These are phyloP conservation scores for Pomatostomus ruficeps DNA, from an alignment of 2,113 vertebrate species.

Conservation along the genomic window DNA sequence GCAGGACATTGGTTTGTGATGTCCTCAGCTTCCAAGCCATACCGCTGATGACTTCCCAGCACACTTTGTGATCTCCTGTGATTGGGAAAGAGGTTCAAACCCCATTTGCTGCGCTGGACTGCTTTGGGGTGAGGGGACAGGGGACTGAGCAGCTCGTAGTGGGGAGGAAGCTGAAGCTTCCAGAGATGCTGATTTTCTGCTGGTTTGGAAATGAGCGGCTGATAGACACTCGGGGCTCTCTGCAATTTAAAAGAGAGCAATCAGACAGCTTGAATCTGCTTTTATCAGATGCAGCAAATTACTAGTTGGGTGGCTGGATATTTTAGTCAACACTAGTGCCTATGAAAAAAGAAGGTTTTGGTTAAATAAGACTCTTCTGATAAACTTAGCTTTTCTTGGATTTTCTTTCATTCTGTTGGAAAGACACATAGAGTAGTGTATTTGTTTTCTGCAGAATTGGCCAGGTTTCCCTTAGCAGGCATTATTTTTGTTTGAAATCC, in stretches of 20 bases:
- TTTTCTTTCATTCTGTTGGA: not conserved
- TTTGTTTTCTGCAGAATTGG: not conserved
- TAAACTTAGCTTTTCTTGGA: slow-evolving; percentile 45
- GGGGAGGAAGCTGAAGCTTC: not conserved
- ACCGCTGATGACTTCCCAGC: not conserved
- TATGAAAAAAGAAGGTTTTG: slow-evolving; percentile 35
- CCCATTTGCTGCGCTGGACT: not conserved
- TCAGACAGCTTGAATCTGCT: slow-evolving; percentile 48
- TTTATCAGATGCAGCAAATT: slow-evolving; percentile 47
- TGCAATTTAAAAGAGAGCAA: slow-evolving; percentile 36
- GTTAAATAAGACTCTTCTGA: slow-evolving; percentile 40
- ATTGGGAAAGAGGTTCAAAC: not conserved
- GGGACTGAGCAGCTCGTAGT: not conserved
- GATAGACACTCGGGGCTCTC: slow-evolving; percentile 35
- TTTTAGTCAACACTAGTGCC: slow-evolving; percentile 42
- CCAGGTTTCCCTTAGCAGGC: not conserved
- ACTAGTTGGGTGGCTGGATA: slow-evolving; percentile 22
- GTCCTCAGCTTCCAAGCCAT: not conserved
- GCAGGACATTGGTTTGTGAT: not conserved
- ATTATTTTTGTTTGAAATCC: not conserved
- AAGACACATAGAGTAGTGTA: not conserved
- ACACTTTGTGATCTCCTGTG: not conserved
- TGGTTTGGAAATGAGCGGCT: slow-evolving; percentile 15
- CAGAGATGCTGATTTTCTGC: not conserved
- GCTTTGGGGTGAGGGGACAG: not conserved